Evolutionary conservation across 2,888 invertebrate genomes (phyloP).

Genomic region (Strigamia crassipes): DNA sequence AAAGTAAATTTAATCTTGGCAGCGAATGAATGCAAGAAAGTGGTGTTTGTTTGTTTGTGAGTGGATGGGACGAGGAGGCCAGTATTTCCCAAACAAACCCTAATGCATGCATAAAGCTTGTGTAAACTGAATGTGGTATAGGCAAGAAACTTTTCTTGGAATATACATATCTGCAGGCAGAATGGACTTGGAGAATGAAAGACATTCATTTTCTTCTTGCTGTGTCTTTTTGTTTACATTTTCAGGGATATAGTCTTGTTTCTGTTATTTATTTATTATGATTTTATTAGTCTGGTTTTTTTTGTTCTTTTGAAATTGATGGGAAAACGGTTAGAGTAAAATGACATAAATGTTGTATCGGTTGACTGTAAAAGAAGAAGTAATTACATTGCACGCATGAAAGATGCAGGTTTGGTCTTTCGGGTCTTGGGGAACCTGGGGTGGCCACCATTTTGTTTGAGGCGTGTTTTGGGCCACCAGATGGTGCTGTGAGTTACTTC

Average conservation of each 20-base stretch:
- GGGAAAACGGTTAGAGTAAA: neutral
- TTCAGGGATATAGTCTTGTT: neutral
- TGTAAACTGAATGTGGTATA: conserved; percentile 15
- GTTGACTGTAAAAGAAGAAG: too few relatives aligned
- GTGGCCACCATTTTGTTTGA: too few relatives aligned
- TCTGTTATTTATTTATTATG: neutral
- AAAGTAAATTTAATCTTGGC: conserved; percentile 1
- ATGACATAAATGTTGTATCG: too few relatives aligned
- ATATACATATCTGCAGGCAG: conserved; percentile 1
- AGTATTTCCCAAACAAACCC: conserved; percentile 19
- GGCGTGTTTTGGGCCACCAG: too few relatives aligned
- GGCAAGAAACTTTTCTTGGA: conserved; percentile 13
- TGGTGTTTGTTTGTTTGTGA: neutral
- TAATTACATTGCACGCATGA: too few relatives aligned
- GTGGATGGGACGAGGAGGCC: neutral
- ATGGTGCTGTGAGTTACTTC: too few relatives aligned
- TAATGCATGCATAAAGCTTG: conserved; percentile 32
- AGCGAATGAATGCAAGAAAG: neutral
- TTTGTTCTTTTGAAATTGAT: neutral
- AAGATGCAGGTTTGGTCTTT: too few relatives aligned
- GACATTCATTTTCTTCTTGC: neutral
- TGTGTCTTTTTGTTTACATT: conserved; percentile 19
- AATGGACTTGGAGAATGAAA: conserved; percentile 1
- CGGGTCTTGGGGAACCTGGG: too few relatives aligned
- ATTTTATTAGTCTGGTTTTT: too few relatives aligned